Evolutionary conservation across 2,113 vertebrate genomes (phyloP).

Genomic region (Elgaria multicarinata): DNA sequence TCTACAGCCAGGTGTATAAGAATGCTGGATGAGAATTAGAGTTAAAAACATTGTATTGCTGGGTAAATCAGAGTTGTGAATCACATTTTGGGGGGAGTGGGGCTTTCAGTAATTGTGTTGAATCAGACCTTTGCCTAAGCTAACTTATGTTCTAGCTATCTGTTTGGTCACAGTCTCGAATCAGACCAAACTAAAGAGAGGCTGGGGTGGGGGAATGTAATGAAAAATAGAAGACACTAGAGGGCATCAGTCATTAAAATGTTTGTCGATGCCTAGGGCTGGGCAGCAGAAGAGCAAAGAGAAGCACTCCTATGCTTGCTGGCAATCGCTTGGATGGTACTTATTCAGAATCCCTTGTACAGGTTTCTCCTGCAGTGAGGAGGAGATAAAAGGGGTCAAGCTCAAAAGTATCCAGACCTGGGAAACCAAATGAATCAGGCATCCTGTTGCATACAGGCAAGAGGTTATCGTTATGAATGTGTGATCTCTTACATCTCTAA

Average conservation of each 20-base stretch:
- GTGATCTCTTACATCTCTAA: neutral
- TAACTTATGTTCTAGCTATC: neutral
- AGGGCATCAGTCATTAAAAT: neutral
- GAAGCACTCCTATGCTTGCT: neutral
- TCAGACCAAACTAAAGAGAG: neutral
- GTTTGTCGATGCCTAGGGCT: neutral
- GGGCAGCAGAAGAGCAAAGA: neutral
- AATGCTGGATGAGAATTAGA: neutral
- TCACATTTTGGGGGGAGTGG: neutral
- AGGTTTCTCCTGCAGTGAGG: neutral
- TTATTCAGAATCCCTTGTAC: neutral
- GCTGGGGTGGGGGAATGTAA: neutral
- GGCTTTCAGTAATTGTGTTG: neutral
- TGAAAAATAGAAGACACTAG: neutral
- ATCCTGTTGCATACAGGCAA: neutral
- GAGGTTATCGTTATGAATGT: neutral
- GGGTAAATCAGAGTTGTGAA: neutral
- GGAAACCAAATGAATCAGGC: neutral
- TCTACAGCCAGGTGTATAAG: neutral
- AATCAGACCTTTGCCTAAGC: neutral
- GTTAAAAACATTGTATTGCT: neutral
- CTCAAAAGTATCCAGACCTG: slow-evolving; percentile 10
- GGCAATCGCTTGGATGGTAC: neutral
- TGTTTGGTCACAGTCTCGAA: neutral
- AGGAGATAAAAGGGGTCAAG: fast-evolving